Conservation (phyloP, 2,888 invertebrate genomes). For the Mellilla xanthometata region DNA sequence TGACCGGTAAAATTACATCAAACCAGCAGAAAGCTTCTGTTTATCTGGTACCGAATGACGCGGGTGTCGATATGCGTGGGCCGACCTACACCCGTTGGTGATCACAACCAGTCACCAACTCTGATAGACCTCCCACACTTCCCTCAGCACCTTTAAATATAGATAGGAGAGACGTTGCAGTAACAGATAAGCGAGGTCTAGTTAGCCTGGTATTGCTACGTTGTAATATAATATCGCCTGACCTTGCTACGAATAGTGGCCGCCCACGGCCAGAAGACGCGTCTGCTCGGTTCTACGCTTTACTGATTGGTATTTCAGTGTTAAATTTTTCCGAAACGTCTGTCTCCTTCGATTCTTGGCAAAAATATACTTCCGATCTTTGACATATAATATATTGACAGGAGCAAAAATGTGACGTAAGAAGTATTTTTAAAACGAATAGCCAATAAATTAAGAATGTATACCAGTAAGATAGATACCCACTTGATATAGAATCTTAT, state of each 20-base stretch:
- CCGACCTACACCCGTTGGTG: conserved; percentile 49
- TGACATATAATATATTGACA: conserved; percentile 13
- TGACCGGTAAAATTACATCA: conserved; percentile 31
- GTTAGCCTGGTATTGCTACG: conserved; percentile 43
- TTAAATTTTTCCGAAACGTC: conserved; percentile 15
- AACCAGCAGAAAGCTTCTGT: conserved; percentile 46
- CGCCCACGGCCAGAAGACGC: conserved; percentile 66
- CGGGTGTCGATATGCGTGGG: conserved; percentile 62
- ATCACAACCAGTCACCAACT: conserved; percentile 47
- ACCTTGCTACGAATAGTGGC: conserved; percentile 78
- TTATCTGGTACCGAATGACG: conserved; percentile 54
- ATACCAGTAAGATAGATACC: too few relatives aligned
- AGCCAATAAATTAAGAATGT: too few relatives aligned
- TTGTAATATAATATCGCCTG: conserved; percentile 77
- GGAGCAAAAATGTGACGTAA: neutral
- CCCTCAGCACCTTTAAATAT: conserved; percentile 26
- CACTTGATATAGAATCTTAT: too few relatives aligned
- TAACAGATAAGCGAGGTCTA: conserved; percentile 34
- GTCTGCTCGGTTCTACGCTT: conserved; percentile 40
- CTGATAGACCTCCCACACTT: conserved; percentile 41
- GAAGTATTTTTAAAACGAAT: too few relatives aligned
- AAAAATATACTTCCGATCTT: conserved; percentile 4
- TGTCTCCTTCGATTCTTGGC: conserved; percentile 2
- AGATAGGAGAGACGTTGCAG: conserved; percentile 25
- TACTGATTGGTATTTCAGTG: conserved; percentile 40